Percentiles rank a stretch among this genome's conserved stretches.
These are phyloP conservation scores for Euglossa dilemma DNA, from an alignment of 1,140 invertebrate species.

Conservation along the genomic window DNA sequence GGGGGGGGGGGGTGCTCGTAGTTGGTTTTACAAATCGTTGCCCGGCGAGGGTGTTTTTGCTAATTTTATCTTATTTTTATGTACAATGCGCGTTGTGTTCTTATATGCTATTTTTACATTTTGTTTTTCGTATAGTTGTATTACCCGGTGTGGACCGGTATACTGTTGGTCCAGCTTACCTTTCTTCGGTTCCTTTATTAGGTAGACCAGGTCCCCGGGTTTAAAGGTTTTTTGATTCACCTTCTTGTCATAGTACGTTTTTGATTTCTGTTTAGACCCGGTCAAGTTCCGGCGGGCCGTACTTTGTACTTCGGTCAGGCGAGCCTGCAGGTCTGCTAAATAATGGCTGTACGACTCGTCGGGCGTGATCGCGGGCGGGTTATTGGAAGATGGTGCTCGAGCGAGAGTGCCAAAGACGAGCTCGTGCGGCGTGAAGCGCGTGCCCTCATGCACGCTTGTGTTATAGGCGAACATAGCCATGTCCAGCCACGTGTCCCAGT, in stretches of 20 bases:
- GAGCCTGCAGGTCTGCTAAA: no score
- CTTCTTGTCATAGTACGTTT: slow-evolving; percentile 55
- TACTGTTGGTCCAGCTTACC: slow-evolving; percentile 37
- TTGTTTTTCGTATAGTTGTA: slow-evolving; percentile 35
- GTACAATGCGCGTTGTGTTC: not conserved
- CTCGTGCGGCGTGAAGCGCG: no score
- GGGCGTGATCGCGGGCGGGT: not conserved
- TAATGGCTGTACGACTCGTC: not conserved
- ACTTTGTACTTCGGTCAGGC: not conserved
- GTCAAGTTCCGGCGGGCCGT: slow-evolving; percentile 38
- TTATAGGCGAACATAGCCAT: no score
- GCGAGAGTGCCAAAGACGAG: slow-evolving; percentile 48
- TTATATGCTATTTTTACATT: slow-evolving; percentile 32
- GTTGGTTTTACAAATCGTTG: no score
- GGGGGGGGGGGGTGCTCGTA: no score
- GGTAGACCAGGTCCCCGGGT: no score
- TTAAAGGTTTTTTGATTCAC: slow-evolving; percentile 17
- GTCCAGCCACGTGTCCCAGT: no score
- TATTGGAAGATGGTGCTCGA: slow-evolving; percentile 37
- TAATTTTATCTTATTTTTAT: slow-evolving; percentile 1
- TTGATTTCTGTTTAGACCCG: slow-evolving; percentile 41
- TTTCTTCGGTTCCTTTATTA: slow-evolving; percentile 27
- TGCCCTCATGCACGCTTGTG: no score
- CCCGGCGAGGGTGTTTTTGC: no score
- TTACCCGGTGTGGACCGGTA: slow-evolving; percentile 12